These are phyloP conservation scores for Zelleria hepariella DNA, from an alignment of 2,888 invertebrate genomes.

Conservation along the genomic window DNA sequence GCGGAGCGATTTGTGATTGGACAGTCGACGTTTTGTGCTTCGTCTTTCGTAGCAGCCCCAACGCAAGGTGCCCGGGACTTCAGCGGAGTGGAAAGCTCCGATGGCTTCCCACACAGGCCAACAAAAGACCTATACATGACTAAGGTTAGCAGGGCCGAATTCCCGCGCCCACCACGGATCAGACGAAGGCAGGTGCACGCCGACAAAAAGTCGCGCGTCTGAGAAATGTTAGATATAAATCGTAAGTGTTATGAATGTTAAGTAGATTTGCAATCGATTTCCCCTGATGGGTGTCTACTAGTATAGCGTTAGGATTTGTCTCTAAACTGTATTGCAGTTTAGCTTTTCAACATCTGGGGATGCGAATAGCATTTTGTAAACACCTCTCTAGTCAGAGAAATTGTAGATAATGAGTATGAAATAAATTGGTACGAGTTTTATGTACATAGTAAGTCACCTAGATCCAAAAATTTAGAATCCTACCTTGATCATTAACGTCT, in stretches of 20 bases:
- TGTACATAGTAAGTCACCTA: neutral
- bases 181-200: neutral
- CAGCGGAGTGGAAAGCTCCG: too few species aligned
- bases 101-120: too few species aligned
- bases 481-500: neutral
- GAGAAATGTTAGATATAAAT: neutral
- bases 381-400: neutral
- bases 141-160: neutral
- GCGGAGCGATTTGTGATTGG: too few species aligned
- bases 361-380: neutral
- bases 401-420: neutral
- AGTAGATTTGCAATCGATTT: neutral
- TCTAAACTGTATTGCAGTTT: neutral
- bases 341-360: neutral
- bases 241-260: neutral
- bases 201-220: neutral
- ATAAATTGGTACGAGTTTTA: neutral
- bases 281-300: neutral
- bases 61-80: too few species aligned
- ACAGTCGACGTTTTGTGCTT: too few species aligned
- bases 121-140: neutral
- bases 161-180: neutral
- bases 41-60: too few species aligned
- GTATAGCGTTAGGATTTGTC: too few species aligned
- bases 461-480: neutral